phyloP scores from a whole-genome alignment of 2,888 invertebrate genomes.

The Saturnia pavonia region DNA sequence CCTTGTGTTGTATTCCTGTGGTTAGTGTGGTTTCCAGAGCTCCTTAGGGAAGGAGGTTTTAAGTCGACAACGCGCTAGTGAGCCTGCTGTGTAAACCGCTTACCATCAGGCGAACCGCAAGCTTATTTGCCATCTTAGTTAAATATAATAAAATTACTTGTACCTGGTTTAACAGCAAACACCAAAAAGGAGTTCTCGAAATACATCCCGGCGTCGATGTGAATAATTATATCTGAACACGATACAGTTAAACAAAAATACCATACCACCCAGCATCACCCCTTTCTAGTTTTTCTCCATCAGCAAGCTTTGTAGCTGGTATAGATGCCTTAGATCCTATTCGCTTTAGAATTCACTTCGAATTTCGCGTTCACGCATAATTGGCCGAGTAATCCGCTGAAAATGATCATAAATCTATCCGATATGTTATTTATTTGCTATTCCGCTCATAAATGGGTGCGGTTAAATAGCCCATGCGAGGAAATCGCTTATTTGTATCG shows the following conservation, averaged over 20 bases:
- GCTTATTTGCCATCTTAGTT: too few relatives aligned
- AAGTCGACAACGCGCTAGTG: too few relatives aligned
- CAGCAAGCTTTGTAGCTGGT: neutral
- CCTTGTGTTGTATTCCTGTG: too few relatives aligned
- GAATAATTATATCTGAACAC: too few relatives aligned
- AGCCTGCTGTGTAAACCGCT: too few relatives aligned
- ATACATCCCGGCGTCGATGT: too few relatives aligned
- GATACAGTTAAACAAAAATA: too few relatives aligned
- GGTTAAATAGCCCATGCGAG: slow-evolving; percentile 22
- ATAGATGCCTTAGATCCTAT: neutral
- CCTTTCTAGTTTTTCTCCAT: neutral
- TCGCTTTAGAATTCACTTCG: slow-evolving; percentile 27
- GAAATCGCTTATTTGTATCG: slow-evolving; percentile 7
- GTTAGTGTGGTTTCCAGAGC: too few relatives aligned
- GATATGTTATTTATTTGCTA: slow-evolving; percentile 32
- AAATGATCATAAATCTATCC: slow-evolving; percentile 33
- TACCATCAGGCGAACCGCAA: too few relatives aligned
- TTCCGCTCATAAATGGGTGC: slow-evolving; percentile 21
- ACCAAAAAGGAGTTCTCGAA: neutral
- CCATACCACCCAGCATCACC: too few relatives aligned
- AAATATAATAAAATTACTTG: too few relatives aligned
- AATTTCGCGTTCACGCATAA: slow-evolving; percentile 36
- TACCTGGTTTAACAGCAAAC: neutral
- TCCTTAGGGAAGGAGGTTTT: too few relatives aligned
- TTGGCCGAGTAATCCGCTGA: slow-evolving; percentile 31